phyloP scores from a whole-genome alignment of 2,113 vertebrate species.

The Furnarius figulus region DNA sequence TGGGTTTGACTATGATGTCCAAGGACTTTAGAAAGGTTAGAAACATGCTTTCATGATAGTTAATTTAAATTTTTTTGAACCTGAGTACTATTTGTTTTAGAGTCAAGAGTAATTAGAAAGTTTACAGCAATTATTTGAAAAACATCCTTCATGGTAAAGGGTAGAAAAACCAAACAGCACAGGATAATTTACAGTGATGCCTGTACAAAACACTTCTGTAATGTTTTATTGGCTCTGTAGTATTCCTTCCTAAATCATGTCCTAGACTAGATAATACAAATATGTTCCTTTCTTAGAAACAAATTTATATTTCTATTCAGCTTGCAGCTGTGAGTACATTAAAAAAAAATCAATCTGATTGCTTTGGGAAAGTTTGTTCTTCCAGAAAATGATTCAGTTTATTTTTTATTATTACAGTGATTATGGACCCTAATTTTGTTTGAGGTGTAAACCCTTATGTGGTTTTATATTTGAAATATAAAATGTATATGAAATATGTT shows the following conservation, averaged over 20 bases:
- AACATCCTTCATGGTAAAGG: neutral
- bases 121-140: conserved; percentile 12
- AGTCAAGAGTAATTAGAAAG: neutral
- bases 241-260: neutral
- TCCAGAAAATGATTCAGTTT: neutral
- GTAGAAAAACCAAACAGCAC: neutral
- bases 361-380: neutral
- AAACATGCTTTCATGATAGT: neutral
- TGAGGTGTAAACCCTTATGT: neutral
- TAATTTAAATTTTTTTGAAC: neutral
- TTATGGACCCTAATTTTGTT: neutral
- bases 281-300: neutral
- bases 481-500: neutral
- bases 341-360: neutral
- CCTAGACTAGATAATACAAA: neutral
- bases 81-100: neutral
- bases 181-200: neutral
- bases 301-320: conserved; percentile 7
- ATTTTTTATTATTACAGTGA: neutral
- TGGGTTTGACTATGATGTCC: neutral
- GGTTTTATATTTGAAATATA: neutral
- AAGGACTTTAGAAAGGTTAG: neutral
- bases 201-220: neutral
- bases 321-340: conserved; percentile 16
- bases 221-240: neutral